phyloP scores from a whole-genome alignment of 1,140 invertebrate genomes.

The Rhyacophila brunnea region DNA sequence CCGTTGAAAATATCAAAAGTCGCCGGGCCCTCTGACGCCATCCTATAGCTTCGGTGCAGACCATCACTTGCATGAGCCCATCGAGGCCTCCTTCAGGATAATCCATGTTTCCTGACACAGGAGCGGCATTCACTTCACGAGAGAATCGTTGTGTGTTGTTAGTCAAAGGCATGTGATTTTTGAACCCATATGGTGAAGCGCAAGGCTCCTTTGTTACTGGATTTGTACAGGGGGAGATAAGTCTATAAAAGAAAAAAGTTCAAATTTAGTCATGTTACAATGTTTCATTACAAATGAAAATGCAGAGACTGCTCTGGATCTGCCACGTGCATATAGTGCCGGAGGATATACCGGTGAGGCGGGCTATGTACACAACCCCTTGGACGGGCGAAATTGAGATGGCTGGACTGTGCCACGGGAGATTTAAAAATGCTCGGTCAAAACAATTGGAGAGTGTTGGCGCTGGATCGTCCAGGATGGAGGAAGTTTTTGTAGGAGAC shows the following conservation, averaged over 20 bases:
- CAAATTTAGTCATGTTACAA: not conserved
- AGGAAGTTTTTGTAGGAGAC: no score
- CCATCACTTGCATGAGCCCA: constrained; percentile 74
- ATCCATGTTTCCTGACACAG: constrained; percentile 70
- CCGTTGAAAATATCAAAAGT: constrained; percentile 63
- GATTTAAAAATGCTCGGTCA: no score
- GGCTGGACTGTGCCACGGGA: no score
- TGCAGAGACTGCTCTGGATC: no score
- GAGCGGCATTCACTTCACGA: constrained; percentile 53
- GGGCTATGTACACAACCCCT: no score
- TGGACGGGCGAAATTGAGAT: no score
- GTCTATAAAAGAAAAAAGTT: constrained; percentile 48
- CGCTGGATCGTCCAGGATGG: no score
- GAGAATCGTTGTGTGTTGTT: constrained; percentile 66
- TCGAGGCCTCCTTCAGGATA: constrained; percentile 77
- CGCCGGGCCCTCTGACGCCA: constrained; percentile 63
- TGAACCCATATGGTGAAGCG: constrained; percentile 84
- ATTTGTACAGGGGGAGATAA: constrained; percentile 64
- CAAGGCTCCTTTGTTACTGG: constrained; percentile 49
- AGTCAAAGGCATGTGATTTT: constrained; percentile 78
- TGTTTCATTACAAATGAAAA: no score
- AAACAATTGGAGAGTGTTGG: no score
- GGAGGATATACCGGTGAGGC: no score
- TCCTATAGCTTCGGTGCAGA: constrained; percentile 62
- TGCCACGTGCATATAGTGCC: no score